A percentile compares a stretch with the other conserved stretches of the same genome.
These are phyloP conservation scores for Pardalotus punctatus DNA, from an alignment of 2,113 vertebrate species.

Conservation along the genomic window DNA sequence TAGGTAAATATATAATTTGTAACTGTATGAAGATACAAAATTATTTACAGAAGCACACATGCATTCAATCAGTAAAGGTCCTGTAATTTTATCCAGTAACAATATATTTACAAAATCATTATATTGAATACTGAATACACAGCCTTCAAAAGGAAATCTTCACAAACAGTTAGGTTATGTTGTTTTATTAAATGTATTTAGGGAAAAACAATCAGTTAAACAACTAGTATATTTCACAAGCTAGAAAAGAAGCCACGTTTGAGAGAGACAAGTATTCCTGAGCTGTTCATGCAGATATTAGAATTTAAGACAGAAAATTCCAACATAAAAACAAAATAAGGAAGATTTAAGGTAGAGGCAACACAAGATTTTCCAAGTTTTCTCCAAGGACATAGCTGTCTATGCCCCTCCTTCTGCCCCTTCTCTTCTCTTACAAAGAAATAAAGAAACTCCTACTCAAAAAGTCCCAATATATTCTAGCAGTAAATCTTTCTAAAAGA, in stretches of 20 bases:
- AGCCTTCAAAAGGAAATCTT: not conserved
- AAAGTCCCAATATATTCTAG: not conserved
- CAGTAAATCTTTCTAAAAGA: not conserved
- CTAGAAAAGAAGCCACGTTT: not conserved
- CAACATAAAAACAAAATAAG: not conserved
- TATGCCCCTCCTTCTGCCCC: not conserved
- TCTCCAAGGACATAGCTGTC: not conserved
- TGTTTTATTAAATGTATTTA: not conserved
- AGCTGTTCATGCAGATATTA: not conserved
- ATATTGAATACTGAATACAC: not conserved
- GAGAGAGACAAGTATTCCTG: not conserved
- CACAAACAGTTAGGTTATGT: not conserved
- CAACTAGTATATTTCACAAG: not conserved
- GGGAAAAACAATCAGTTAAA: not conserved
- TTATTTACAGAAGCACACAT: not conserved
- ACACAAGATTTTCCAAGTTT: not conserved
- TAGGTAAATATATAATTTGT: not conserved
- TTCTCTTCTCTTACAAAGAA: not conserved
- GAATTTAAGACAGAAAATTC: not conserved
- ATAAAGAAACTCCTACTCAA: not conserved
- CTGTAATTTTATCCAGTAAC: not conserved
- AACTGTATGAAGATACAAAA: not conserved
- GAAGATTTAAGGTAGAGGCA: not conserved
- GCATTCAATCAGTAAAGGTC: not conserved
- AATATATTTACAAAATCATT: not conserved